Evolutionary conservation across 2,888 invertebrate species (phyloP).

Genomic region (Mactromeris polynyma): DNA sequence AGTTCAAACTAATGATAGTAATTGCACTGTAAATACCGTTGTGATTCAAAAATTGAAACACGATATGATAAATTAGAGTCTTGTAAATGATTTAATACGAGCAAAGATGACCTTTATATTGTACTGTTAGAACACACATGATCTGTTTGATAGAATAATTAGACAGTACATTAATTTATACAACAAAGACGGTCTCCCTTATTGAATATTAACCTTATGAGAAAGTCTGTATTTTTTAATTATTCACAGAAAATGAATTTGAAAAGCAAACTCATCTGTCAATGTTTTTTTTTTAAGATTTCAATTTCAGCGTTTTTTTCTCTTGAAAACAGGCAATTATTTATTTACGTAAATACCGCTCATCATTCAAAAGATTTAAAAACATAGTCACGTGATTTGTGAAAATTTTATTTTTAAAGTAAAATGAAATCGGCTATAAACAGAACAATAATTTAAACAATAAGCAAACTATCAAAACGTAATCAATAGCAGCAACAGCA

Average conservation of each 20-base stretch:
- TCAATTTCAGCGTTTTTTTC: no score
- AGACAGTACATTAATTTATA: not conserved
- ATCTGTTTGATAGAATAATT: not conserved
- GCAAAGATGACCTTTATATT: not conserved
- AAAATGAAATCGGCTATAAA: not conserved
- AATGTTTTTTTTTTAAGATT: no score
- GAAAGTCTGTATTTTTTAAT: not conserved
- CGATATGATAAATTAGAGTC: not conserved
- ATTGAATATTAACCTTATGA: not conserved
- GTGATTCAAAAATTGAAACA: not conserved
- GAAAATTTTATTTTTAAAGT: no score
- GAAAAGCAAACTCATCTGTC: no score
- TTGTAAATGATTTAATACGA: not conserved
- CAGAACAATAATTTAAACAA: not conserved
- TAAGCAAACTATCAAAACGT: not conserved
- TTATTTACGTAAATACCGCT: no score
- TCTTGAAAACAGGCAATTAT: no score
- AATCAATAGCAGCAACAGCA: not conserved
- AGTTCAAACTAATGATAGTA: not conserved
- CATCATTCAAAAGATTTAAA: no score
- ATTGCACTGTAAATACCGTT: not conserved
- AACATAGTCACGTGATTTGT: no score
- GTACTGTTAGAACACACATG: not conserved
- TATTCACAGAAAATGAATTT: not conserved
- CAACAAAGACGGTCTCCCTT: not conserved